Conservation (phyloP, 2,113 vertebrate species). For the Rhinopomastus cyanomelas region DNA sequence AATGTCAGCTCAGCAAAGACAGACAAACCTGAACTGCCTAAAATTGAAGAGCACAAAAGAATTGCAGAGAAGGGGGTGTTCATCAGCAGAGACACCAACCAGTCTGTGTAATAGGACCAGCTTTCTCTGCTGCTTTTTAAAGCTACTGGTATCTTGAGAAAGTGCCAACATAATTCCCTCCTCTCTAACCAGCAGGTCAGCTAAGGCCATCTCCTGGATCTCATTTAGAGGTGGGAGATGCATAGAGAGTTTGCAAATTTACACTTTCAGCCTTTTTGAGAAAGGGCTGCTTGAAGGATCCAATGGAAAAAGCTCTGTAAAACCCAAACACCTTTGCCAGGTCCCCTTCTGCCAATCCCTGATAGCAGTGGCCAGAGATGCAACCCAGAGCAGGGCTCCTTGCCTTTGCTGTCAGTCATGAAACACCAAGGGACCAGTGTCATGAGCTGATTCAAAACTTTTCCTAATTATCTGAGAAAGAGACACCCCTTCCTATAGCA, state of each 20-base stretch:
- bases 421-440: neutral
- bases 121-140: neutral
- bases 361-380: neutral
- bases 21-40: neutral
- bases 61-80: neutral
- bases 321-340: neutral
- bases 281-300: neutral
- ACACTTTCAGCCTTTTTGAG: neutral
- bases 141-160: neutral
- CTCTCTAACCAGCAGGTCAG: neutral
- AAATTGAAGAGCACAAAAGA: neutral
- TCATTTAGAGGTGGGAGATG: neutral
- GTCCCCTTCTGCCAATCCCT: neutral
- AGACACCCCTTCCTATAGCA: neutral
- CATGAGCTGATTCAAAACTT: neutral
- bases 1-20: neutral
- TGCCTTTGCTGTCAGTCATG: neutral
- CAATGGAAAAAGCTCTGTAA: neutral
- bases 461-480: neutral
- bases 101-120: neutral
- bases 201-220: conserved; percentile 11
- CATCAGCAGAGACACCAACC: neutral
- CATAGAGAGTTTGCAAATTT: neutral
- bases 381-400: neutral
- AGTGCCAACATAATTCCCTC: neutral